Conservation (phyloP, 2,113 vertebrate genomes). For the Serilophus lunatus region DNA sequence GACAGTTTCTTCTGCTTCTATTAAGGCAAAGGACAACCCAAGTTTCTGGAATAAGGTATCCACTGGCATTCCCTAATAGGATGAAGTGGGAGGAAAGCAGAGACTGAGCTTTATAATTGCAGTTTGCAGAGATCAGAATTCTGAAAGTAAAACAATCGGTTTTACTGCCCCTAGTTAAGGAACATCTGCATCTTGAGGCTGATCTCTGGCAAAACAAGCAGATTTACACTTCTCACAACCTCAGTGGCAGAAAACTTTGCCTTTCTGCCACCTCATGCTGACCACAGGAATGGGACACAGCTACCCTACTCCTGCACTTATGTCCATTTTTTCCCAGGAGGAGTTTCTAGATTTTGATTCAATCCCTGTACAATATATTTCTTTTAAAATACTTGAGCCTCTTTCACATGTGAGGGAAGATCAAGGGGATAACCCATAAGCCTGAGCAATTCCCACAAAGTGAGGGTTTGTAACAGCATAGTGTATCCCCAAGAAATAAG, state of each 20-base stretch:
- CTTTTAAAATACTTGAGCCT: neutral
- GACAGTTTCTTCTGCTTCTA: neutral
- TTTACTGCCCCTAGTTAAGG: neutral
- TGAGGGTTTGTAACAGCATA: neutral
- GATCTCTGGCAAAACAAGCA: neutral
- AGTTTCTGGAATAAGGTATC: neutral
- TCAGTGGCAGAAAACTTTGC: neutral
- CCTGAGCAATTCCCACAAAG: neutral
- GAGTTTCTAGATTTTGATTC: neutral
- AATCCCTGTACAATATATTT: neutral
- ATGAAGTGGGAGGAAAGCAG: neutral
- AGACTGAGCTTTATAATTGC: neutral
- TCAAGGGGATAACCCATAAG: neutral
- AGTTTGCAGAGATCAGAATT: neutral
- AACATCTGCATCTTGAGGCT: neutral
- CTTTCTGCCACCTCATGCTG: neutral
- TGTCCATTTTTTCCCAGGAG: neutral
- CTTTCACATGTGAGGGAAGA: neutral
- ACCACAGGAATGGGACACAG: neutral
- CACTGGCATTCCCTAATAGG: neutral
- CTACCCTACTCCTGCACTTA: neutral
- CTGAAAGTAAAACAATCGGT: neutral
- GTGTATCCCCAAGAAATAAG: neutral
- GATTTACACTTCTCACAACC: neutral
- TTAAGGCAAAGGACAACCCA: neutral